Conservation (phyloP, 2,113 vertebrate species). For the Alces alces region DNA sequence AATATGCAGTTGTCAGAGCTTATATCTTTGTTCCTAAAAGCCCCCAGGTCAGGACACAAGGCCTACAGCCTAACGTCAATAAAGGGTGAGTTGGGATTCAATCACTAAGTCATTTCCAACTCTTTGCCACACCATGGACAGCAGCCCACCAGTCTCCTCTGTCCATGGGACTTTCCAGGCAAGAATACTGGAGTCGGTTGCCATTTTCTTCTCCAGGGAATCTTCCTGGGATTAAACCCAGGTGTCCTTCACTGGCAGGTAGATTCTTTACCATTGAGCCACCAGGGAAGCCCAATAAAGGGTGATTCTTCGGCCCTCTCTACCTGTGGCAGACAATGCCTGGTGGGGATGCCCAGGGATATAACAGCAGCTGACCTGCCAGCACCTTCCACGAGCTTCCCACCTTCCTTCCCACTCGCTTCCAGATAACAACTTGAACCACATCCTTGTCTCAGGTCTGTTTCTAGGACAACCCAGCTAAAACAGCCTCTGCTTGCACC, state of each 20-base stretch:
- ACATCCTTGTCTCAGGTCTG: not conserved
- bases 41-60: not conserved
- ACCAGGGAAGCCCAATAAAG: not conserved
- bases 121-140: not conserved
- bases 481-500: not conserved
- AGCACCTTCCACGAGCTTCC: accelerated
- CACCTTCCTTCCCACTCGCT: not conserved
- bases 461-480: not conserved
- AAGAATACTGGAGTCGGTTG: not conserved
- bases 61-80: not conserved
- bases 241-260: not conserved
- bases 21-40: not conserved
- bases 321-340: not conserved
- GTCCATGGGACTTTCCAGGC: not conserved
- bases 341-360: not conserved
- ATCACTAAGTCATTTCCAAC: not conserved
- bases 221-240: not conserved
- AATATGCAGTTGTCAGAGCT: not conserved
- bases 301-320: too few relatives aligned
- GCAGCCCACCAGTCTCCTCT: not conserved
- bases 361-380: accelerated
- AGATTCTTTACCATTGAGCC: not conserved
- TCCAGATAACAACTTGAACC: not conserved
- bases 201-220: not conserved
- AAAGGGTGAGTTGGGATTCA: not conserved